phyloP scores from a whole-genome alignment of 2,113 vertebrate species.

The Halcyon malimbica region DNA sequence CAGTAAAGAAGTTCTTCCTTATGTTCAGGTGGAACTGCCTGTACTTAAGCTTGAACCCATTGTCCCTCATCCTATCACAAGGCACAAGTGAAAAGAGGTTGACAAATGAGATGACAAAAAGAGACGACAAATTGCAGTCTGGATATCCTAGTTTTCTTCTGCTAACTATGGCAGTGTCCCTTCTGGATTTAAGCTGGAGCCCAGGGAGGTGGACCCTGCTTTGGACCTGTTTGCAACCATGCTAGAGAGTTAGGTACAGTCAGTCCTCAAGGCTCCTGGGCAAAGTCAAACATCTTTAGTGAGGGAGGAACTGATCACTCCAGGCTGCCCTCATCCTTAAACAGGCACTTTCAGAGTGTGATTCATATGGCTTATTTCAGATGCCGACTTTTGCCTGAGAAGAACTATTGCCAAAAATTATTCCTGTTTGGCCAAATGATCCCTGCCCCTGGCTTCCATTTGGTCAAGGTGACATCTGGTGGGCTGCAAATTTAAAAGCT shows the following conservation, averaged over 20 bases:
- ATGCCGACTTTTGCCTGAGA: neutral
- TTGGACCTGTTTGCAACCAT: accelerated
- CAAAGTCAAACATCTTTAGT: neutral
- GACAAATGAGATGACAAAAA: too few relatives aligned
- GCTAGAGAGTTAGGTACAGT: neutral
- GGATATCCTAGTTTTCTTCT: neutral
- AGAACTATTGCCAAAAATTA: neutral
- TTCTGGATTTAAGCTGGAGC: neutral
- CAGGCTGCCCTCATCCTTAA: neutral
- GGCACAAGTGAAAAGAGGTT: too few relatives aligned
- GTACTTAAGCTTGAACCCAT: too few relatives aligned
- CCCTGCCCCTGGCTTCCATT: neutral
- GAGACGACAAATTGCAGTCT: neutral
- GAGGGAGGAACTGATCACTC: neutral
- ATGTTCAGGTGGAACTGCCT: too few relatives aligned
- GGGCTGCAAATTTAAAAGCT: neutral
- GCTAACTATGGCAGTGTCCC: accelerated
- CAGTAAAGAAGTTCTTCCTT: too few relatives aligned
- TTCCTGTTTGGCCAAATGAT: neutral
- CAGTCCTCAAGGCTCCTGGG: accelerated
- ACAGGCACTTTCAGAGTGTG: neutral
- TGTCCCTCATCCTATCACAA: too few relatives aligned
- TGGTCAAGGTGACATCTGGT: neutral
- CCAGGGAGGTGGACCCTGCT: neutral
- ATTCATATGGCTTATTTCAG: neutral